Base-by-base conservation (phyloP, 2,888 invertebrate species). In the Ophion slaviceki region DNA sequence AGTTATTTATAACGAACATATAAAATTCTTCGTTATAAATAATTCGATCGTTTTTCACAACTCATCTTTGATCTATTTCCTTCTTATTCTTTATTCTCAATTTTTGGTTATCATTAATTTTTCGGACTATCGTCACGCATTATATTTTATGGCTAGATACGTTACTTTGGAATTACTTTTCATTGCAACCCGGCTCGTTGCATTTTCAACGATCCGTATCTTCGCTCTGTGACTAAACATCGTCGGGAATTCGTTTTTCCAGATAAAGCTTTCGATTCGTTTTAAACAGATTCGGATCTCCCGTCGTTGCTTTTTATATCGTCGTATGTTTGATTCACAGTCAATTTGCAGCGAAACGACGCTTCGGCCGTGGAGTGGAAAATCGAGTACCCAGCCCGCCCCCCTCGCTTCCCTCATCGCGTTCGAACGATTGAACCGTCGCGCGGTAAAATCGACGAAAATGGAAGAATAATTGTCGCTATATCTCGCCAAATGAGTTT, bases 321-420 rank as follows among this genome's bases (percentile, higher is more conserved):
- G 36, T 57, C 57, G 57, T 17, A 77, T 62, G 67, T 24, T 59
- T 53, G 67, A 20, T 57, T 77, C 57, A 78, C 28, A 68, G 78
- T 78, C 78, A 78, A 78, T 78, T 78, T 78, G 61, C 24, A 59
- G 45, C 40, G 40, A 61, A 78, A 68, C 68, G 53, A 66, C 20
- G 78, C 59, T 53, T 68, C 24, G 40, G 59, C 24, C 17, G 53
- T 78, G 61, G 66, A 59, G 59, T 4, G 28, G n/a, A 53, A 36
- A 67, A 53, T 53, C 57, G 24, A 53, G 59, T 28, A 32, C n/a
- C 47, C 53, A 36, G 64, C 53, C 40, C 62, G 10, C 53, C 61
- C n/a, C 24, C 11, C 14, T 71, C 28, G 57, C 14, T 45, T 8
- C 17, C 17, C 11, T 53, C 53, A 8, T 47, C n/a, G 3, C 8